These are phyloP conservation scores for Chrysomela aeneicollis DNA, from an alignment of 2,888 invertebrate genomes.

Conservation along the genomic window DNA sequence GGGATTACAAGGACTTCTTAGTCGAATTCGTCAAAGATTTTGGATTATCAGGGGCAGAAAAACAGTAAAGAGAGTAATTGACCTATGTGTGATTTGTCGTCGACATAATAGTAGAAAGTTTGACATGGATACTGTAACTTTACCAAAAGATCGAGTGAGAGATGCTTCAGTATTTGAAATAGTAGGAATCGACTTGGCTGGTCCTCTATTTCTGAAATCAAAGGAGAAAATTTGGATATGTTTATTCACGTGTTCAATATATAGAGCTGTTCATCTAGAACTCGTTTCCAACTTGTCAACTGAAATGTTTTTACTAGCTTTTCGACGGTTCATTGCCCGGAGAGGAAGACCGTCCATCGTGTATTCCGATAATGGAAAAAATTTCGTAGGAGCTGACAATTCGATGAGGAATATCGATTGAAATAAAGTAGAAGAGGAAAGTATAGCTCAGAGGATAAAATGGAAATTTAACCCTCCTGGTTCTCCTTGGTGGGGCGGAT, in stretches of 20 bases:
- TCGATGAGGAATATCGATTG: constrained; percentile 13
- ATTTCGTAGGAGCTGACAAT: constrained; percentile 50
- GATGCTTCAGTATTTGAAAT: constrained; percentile 47
- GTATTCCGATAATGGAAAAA: constrained; percentile 56
- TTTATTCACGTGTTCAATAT: constrained; percentile 56
- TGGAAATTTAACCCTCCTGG: constrained; percentile 28
- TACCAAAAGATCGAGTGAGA: constrained; percentile 47
- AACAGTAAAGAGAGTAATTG: constrained; percentile 24
- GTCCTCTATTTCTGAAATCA: too few relatives aligned
- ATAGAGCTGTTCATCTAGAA: constrained; percentile 56
- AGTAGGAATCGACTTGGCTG: constrained; percentile 52
- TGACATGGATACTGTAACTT: constrained; percentile 36
- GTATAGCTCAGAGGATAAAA: constrained; percentile 12
- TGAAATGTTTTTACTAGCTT: constrained; percentile 45
- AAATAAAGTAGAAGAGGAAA: constrained; percentile 16
- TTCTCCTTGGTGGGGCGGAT: constrained; percentile 26
- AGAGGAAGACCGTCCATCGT: constrained; percentile 51
- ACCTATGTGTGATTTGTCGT: constrained; percentile 34
- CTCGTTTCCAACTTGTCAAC: constrained; percentile 48
- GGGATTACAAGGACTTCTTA: constrained; percentile 25
- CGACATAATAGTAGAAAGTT: constrained; percentile 34
- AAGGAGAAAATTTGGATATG: constrained; percentile 51
- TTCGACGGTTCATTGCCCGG: too few relatives aligned
- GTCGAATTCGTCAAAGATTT: constrained; percentile 30
- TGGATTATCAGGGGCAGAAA: constrained; percentile 36